Conservation (phyloP, 1,140 invertebrate species). For the Drosophila arawakana region DNA sequence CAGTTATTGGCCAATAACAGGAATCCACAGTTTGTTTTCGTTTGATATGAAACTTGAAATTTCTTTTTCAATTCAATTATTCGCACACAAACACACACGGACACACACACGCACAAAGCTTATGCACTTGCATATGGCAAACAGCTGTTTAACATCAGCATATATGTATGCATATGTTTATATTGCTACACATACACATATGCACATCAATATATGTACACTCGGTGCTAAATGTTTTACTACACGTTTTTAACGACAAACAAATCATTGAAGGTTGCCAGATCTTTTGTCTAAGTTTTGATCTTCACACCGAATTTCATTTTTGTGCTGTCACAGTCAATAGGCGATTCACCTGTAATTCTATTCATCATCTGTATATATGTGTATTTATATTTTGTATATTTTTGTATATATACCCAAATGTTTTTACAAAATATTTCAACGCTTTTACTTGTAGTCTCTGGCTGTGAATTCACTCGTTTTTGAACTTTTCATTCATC, state of each 20-base stretch:
- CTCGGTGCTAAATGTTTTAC: conserved; percentile 16
- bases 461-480: not conserved
- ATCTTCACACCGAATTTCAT: conserved; percentile 13
- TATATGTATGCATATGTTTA: not conserved
- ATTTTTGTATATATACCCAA: conserved; percentile 57
- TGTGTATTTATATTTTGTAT: conserved; percentile 1
- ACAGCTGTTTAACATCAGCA: conserved; percentile 41
- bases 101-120: not conserved
- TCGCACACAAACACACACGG: not conserved
- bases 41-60: conserved; percentile 6
- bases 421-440: conserved; percentile 43
- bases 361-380: not conserved
- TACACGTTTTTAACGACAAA: conserved; percentile 23
- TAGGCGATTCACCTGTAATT: conserved; percentile 21
- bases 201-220: not conserved
- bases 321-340: conserved; percentile 19
- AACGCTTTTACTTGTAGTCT: conserved; percentile 25
- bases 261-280: conserved; percentile 22
- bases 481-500: conserved; percentile 31
- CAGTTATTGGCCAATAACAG: not conserved
- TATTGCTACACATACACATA: not conserved
- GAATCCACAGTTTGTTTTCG: conserved; percentile 4
- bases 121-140: conserved; percentile 18
- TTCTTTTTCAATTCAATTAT: conserved; percentile 8
- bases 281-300: conserved; percentile 8